phyloP scores from a whole-genome alignment of 2,113 vertebrate genomes.

The Micronycteris hirsuta region DNA sequence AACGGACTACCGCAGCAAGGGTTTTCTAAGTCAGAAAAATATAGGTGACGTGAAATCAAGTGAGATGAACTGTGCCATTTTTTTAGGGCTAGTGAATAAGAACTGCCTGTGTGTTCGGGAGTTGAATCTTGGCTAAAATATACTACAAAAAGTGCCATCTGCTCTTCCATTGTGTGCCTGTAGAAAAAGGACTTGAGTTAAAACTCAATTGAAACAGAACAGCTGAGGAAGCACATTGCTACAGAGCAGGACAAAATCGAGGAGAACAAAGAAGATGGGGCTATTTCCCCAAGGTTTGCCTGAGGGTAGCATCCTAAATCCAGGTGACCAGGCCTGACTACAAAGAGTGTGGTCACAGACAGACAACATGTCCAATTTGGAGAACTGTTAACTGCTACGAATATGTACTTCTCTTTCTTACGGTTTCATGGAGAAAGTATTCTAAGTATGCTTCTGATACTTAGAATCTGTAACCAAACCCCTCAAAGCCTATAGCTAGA shows the following conservation, averaged over 20 bases:
- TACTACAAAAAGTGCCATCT: slow-evolving; percentile 1
- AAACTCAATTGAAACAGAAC: neutral
- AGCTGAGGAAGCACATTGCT: neutral
- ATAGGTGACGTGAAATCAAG: neutral
- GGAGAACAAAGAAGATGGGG: neutral
- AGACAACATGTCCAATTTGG: neutral
- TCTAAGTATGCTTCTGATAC: neutral
- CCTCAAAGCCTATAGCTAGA: neutral
- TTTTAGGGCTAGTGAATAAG: neutral
- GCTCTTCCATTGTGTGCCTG: slow-evolving; percentile 34
- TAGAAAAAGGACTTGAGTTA: slow-evolving; percentile 42
- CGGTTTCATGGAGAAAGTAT: neutral
- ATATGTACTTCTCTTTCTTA: neutral
- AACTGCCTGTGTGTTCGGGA: neutral
- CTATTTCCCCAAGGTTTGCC: neutral
- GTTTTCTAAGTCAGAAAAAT: neutral
- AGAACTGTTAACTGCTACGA: neutral
- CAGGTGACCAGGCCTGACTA: neutral
- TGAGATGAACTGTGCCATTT: neutral
- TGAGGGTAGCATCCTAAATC: neutral
- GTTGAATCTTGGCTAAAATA: slow-evolving; percentile 20
- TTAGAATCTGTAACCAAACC: neutral
- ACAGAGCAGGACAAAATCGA: neutral
- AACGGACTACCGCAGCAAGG: neutral
- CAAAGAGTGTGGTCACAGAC: neutral